Conservation (phyloP, 2,113 vertebrate genomes). For the Trochalopteron elliotii region DNA sequence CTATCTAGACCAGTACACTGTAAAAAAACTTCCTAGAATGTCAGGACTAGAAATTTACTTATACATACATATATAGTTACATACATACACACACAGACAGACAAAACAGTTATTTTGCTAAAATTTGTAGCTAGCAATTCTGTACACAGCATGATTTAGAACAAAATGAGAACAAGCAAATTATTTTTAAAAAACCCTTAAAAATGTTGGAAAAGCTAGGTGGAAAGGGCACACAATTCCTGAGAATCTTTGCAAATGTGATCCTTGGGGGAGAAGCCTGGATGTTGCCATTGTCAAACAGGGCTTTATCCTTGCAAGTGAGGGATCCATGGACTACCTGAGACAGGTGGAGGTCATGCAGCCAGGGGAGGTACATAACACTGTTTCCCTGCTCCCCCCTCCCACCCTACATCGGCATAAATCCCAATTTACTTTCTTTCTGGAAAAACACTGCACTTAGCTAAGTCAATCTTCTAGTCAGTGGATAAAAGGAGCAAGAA, state of each 20-base stretch:
- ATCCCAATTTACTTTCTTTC: not conserved
- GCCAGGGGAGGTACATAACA: not conserved
- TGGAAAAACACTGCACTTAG: not conserved
- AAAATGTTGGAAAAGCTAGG: rapidly evolving
- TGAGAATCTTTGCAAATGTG: not conserved
- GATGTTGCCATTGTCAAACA: not conserved
- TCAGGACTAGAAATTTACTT: not conserved
- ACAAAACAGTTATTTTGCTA: not conserved
- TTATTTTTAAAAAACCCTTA: not conserved
- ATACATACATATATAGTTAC: not conserved
- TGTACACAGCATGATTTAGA: not conserved
- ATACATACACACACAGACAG: not conserved
- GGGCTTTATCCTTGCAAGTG: not conserved
- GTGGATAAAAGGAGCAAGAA: not conserved
- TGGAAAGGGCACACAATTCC: not conserved
- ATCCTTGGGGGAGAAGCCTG: not conserved
- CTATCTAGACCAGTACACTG: not conserved
- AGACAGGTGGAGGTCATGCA: not conserved
- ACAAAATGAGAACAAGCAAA: not conserved
- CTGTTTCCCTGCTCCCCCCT: not conserved
- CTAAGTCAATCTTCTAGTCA: not conserved
- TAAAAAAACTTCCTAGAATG: not conserved
- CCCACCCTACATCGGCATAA: rapidly evolving
- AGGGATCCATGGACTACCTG: not conserved
- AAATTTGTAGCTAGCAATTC: not conserved